Evolutionary conservation across 2,888 invertebrate genomes (phyloP).

Genomic region (Limnephilus lunatus): DNA sequence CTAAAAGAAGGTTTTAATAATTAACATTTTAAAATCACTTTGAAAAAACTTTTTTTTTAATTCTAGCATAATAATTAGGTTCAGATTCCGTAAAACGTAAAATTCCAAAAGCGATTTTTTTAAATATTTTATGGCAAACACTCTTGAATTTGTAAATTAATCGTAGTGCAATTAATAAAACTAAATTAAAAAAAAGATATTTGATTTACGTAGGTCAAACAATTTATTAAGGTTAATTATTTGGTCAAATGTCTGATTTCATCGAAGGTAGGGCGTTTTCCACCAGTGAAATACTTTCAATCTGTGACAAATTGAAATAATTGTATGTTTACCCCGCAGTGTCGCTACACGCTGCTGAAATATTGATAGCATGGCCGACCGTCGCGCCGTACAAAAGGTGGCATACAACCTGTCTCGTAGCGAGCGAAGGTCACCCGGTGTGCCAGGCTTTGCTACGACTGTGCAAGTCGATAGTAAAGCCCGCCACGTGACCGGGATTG

Average conservation of each 20-base stretch:
- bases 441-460: background rate
- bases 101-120: too few relatives aligned
- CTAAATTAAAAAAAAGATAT: background rate
- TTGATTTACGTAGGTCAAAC: background rate
- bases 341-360: background rate
- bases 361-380: background rate
- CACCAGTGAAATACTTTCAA: background rate
- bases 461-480: constrained; percentile 47
- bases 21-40: too few relatives aligned
- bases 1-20: too few relatives aligned
- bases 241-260: background rate
- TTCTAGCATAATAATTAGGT: too few relatives aligned
- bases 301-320: background rate
- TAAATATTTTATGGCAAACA: too few relatives aligned
- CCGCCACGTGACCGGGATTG: constrained; percentile 34
- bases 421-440: background rate
- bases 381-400: background rate
- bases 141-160: too few relatives aligned
- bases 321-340: background rate
- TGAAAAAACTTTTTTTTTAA: too few relatives aligned
- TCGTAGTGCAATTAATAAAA: background rate
- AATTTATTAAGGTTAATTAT: background rate
- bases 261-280: background rate
- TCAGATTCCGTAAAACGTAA: too few relatives aligned
- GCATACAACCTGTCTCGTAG: background rate